Conservation (phyloP, 1,140 invertebrate genomes). For the Ruditapes philippinarum region DNA sequence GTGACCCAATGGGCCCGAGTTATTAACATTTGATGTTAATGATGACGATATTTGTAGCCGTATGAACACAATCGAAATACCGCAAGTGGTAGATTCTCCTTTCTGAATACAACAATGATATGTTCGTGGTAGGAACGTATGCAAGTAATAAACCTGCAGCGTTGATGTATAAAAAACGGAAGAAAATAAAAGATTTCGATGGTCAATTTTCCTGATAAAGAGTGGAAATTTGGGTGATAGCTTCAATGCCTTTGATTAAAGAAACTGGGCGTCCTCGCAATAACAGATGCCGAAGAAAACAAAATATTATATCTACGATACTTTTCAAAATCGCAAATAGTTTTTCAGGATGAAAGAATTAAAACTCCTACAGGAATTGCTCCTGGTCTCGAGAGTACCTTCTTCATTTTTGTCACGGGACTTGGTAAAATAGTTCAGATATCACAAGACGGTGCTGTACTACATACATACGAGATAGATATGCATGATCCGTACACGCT, state of each 20-base stretch:
- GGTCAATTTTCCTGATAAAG: not conserved
- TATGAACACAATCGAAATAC: not conserved
- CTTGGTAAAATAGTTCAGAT: not conserved
- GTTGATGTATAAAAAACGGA: not conserved
- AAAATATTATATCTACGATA: slow-evolving; percentile 13
- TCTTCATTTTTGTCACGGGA: not conserved
- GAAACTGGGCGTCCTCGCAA: not conserved
- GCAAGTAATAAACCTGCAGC: not conserved
- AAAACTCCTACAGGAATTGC: not conserved
- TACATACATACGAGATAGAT: not conserved
- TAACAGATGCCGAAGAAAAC: not conserved
- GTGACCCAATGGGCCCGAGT: not conserved
- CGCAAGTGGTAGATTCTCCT: not conserved
- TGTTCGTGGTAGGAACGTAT: not conserved
- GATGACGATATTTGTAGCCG: not conserved
- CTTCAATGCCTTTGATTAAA: not conserved
- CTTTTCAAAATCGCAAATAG: not conserved
- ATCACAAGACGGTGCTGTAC: not conserved
- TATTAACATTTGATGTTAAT: not conserved
- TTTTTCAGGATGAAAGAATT: not conserved
- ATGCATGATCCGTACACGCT: not conserved
- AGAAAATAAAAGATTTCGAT: not conserved
- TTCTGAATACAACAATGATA: not conserved
- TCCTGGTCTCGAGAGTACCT: not conserved
- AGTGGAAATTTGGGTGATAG: not conserved